Percentiles rank a stretch among this genome's conserved stretches.
Evolutionary conservation across 2,888 invertebrate genomes (phyloP).

Genomic region (Drosophila emarginata): DNA sequence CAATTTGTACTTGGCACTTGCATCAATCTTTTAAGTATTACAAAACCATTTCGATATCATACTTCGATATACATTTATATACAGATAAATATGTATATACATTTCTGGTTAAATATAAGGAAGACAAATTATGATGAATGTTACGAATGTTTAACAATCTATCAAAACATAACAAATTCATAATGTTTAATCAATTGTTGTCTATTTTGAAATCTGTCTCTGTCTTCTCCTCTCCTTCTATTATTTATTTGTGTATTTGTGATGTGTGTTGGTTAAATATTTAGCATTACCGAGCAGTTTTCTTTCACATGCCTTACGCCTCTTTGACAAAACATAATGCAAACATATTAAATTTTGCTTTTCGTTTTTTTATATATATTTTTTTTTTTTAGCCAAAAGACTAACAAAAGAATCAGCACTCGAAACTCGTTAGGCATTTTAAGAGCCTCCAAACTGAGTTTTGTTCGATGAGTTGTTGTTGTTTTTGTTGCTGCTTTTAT

Average conservation of each 20-base stretch:
- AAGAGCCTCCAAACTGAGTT: slow-evolving; percentile 6
- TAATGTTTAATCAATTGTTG: slow-evolving; percentile 67
- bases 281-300: slow-evolving; percentile 47
- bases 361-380: too few relatives aligned
- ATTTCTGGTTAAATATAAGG: slow-evolving; percentile 59
- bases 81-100: slow-evolving; percentile 19
- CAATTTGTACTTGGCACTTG: slow-evolving; percentile 58
- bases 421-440: slow-evolving; percentile 64
- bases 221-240: background rate
- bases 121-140: slow-evolving; percentile 63
- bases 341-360: slow-evolving; percentile 55
- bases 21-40: slow-evolving; percentile 51
- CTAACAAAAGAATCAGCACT: slow-evolving; percentile 39
- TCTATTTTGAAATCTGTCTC: background rate
- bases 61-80: background rate
- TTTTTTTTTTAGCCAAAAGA: slow-evolving; percentile 2
- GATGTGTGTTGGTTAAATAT: slow-evolving; percentile 28
- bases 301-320: background rate
- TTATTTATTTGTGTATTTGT: background rate
- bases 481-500: slow-evolving; percentile 43
- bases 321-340: slow-evolving; percentile 36
- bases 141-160: slow-evolving; percentile 47
- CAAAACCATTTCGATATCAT: slow-evolving; percentile 10
- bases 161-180: slow-evolving; percentile 63
- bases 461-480: slow-evolving; percentile 63